Evolutionary conservation across 1,140 invertebrate species (phyloP), one percentile per base, ranked within the genome.

Genomic region (Oppia nitens): DNA sequence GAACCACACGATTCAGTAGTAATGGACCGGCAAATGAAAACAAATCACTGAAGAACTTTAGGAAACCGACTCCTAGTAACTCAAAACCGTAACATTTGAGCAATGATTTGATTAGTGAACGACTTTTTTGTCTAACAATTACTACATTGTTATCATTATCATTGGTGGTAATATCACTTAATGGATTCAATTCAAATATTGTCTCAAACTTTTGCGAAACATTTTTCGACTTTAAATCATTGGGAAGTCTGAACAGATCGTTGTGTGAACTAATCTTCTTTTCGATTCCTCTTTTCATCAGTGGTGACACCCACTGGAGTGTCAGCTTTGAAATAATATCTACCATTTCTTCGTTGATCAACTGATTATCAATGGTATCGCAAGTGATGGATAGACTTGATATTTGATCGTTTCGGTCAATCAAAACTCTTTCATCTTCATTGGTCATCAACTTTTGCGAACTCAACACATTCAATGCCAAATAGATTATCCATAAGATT

Each of bases 21-120:
- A 98, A 72, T 0, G 94, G 94, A 1, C 85, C 86, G 51, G 82
- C 80, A 77, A 98, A 98, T 20, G 81, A 82, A 32, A 82, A 75
- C 60, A 77, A 75, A 71, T 98, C 93, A 2, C 83, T 80, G 2
- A 86, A 67, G 26, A 98, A 75, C 71, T 91, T 89, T 2, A 96
- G 69, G 60, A 94, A 69, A 27, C 92, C 94, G 67, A 96, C 80
- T 20, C 78, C 76, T 67, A 92, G 91, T 75, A 94, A 97, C 68
- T 91, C 81, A 57, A 79, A 68, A 24, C 86, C 90, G 73, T 90
- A 97, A 64, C 82, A 82, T 58, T 74, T 77, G 67, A 91, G 81
- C n/a, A 96, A 70, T 0, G 83, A 79, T 61, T 74, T 76, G 0
- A 92, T 68, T 14, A 95, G 17, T 40, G 32, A 40, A 9, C 6